These are phyloP conservation scores for Neoarius graeffei DNA, from an alignment of 2,113 vertebrate species.

Conservation along the genomic window DNA sequence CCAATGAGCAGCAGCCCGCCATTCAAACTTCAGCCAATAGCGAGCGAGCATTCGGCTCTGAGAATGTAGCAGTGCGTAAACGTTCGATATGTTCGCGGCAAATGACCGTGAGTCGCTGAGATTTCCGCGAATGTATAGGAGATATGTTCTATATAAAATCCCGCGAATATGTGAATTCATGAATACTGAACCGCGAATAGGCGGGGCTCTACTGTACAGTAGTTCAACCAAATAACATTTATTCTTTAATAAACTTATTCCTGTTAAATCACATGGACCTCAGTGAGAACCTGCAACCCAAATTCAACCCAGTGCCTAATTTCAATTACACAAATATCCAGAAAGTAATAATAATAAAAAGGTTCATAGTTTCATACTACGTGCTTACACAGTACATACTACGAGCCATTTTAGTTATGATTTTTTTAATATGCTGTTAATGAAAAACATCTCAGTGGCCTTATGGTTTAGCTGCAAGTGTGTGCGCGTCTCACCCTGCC, in stretches of 20 bases:
- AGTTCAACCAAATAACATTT: neutral
- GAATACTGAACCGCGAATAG: no score
- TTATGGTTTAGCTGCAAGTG: neutral
- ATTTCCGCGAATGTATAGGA: no score
- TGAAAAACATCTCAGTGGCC: neutral
- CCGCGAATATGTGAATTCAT: no score
- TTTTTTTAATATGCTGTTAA: neutral
- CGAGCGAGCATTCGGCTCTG: no score
- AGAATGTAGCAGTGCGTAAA: no score
- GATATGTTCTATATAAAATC: no score
- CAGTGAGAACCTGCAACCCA: neutral
- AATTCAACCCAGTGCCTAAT: neutral
- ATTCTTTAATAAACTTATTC: neutral
- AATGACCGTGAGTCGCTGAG: no score
- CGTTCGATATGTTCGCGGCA: no score
- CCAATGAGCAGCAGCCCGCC: no score
- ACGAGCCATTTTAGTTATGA: neutral
- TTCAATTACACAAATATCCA: neutral
- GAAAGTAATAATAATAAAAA: neutral
- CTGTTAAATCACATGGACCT: neutral
- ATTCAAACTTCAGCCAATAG: no score
- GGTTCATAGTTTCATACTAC: no score
- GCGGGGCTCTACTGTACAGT: no score
- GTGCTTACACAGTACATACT: neutral
- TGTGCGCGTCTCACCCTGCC: constrained; percentile 65